A percentile compares a stretch with the other conserved stretches of the same genome.
phyloP scores from a whole-genome alignment of 2,888 invertebrate species.

The Acrocyrtus sp. region DNA sequence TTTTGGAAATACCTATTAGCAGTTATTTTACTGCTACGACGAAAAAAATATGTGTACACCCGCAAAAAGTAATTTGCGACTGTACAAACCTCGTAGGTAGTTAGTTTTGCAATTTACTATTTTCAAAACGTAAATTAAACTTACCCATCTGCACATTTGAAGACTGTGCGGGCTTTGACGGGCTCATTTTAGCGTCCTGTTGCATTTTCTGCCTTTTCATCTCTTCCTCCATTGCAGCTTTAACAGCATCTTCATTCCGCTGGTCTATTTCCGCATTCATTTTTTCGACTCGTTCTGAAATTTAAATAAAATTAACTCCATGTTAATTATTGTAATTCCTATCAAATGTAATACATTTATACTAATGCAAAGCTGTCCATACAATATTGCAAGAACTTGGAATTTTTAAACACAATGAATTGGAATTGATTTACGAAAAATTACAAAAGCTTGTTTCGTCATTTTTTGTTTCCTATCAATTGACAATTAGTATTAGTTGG shows the following conservation, averaged over 20 bases:
- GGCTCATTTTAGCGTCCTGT: background rate
- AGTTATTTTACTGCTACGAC: too few species aligned
- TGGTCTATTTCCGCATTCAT: constrained; percentile 55
- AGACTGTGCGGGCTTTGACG: background rate
- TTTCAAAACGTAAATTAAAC: background rate
- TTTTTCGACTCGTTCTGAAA: constrained; percentile 47
- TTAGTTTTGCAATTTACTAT: background rate
- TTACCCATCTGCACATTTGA: background rate
- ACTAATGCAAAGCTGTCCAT: too few species aligned
- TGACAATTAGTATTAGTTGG: too few species aligned
- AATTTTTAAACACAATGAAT: background rate
- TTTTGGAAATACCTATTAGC: too few species aligned
- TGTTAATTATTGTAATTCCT: too few species aligned
- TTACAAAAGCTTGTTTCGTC: too few species aligned
- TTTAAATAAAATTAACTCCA: too few species aligned
- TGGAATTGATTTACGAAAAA: too few species aligned
- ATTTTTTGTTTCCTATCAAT: too few species aligned
- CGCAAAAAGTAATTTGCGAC: too few species aligned
- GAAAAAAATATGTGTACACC: too few species aligned
- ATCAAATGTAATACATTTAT: background rate
- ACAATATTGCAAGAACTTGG: constrained; percentile 24
- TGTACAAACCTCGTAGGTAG: too few species aligned
- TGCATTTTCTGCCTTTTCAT: constrained; percentile 5
- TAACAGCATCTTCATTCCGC: constrained; percentile 28
- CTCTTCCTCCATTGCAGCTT: constrained; percentile 9